Evolutionary conservation across 1,140 invertebrate genomes (phyloP).

Genomic region (Drosophila ironensis): DNA sequence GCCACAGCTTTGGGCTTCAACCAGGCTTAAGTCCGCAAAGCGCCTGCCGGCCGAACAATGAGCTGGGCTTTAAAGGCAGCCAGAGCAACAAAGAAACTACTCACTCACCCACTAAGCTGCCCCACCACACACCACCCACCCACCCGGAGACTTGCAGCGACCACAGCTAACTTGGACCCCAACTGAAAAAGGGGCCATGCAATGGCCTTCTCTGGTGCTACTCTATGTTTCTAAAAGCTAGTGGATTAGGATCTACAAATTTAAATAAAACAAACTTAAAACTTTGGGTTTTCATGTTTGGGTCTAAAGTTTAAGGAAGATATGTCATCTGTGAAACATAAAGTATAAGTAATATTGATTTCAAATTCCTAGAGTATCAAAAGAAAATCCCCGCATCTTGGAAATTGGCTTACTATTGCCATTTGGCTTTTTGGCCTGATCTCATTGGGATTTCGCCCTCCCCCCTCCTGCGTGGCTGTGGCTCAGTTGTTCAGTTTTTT

Average conservation of each 20-base stretch:
- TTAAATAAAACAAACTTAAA: too few species aligned
- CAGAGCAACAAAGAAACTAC: slow-evolving; percentile 18
- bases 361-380: too few species aligned
- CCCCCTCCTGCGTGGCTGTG: slow-evolving; percentile 23
- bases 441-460: slow-evolving; percentile 8
- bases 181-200: background rate
- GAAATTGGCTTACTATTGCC: background rate
- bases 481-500: slow-evolving; percentile 2
- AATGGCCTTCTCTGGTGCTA: background rate
- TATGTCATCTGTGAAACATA: too few species aligned
- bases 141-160: background rate
- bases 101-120: slow-evolving; percentile 1
- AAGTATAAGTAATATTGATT: too few species aligned
- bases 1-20: slow-evolving; percentile 33
- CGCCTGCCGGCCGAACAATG: slow-evolving; percentile 28
- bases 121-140: background rate
- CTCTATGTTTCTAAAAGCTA: background rate
- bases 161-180: background rate
- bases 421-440: slow-evolving; percentile 13
- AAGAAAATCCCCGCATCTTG: background rate
- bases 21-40: slow-evolving; percentile 23
- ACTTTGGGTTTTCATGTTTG: too few species aligned
- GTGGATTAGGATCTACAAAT: background rate
- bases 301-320: too few species aligned
- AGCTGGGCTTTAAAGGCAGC: slow-evolving; percentile 7